Percentiles rank a stretch among this genome's conserved stretches.
Evolutionary conservation across 2,888 invertebrate species (phyloP).

Genomic region (Pachycephus smyrnensis): DNA sequence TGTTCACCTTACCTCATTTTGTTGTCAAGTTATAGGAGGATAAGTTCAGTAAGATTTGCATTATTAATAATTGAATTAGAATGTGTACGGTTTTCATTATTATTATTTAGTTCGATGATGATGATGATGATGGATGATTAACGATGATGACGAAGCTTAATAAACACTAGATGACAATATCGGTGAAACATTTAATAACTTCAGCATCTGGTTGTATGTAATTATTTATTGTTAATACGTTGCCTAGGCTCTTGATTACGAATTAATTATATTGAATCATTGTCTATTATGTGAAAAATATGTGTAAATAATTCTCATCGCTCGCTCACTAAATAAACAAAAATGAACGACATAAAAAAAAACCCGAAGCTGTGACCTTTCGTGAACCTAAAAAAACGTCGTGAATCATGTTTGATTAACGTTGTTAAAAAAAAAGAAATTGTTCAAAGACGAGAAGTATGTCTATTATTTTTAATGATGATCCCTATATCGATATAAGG

Average conservation of each 20-base stretch:
- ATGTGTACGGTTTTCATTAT: constrained; percentile 16
- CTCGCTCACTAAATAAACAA: constrained; percentile 48
- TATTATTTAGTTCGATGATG: not conserved
- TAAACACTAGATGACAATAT: not conserved
- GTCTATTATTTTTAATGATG: not conserved
- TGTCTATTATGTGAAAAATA: constrained; percentile 40
- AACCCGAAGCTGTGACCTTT: constrained; percentile 46
- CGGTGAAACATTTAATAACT: not conserved
- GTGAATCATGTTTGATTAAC: not conserved
- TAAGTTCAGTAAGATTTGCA: constrained; percentile 33
- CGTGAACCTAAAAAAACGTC: constrained; percentile 42
- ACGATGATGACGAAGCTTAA: not conserved
- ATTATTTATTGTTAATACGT: constrained; percentile 48
- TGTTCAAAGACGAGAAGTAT: not conserved
- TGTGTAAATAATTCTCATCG: constrained; percentile 55
- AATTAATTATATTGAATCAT: constrained; percentile 43
- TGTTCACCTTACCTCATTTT: constrained; percentile 44
- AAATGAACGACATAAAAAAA: constrained; percentile 38
- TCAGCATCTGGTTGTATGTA: constrained; percentile 2
- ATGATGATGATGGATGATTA: no score
- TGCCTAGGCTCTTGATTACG: constrained; percentile 44
- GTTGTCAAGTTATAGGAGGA: constrained; percentile 40
- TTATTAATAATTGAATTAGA: constrained; percentile 31
- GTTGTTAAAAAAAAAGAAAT: not conserved
- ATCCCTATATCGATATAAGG: not conserved